phyloP scores from a whole-genome alignment of 2,797 vertebrate species.

The Rhynchonycteris naso region DNA sequence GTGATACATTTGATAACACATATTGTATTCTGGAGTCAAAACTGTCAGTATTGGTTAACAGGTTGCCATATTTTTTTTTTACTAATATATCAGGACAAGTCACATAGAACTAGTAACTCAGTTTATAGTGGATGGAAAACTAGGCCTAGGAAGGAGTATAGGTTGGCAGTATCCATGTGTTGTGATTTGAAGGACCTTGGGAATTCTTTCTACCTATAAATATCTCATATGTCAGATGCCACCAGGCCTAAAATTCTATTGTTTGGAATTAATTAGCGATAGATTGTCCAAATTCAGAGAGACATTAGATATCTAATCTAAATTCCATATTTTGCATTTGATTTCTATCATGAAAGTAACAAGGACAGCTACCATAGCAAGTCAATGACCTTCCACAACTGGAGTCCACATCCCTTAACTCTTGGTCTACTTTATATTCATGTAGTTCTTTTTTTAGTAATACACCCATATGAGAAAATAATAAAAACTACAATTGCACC shows the following conservation, averaged over 20 bases:
- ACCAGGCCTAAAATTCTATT: not conserved
- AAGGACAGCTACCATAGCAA: not conserved
- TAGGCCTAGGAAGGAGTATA: not conserved
- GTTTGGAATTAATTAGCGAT: conserved; percentile 9
- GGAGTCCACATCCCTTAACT: not conserved
- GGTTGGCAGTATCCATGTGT: not conserved
- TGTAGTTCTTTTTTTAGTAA: not conserved
- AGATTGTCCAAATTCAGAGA: conserved; percentile 12
- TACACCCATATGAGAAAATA: not conserved
- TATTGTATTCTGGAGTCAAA: conserved; percentile 24
- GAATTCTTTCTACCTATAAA: not conserved
- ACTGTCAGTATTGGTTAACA: not conserved
- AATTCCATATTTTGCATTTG: not conserved
- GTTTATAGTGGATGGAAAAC: not conserved
- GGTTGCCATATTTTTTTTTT: not conserved
- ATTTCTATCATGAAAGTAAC: not conserved
- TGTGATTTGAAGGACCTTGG: conserved; percentile 12
- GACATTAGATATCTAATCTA: not conserved
- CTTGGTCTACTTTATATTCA: not conserved
- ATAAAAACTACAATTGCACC: not conserved
- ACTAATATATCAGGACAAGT: not conserved
- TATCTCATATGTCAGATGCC: not conserved
- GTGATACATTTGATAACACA: not conserved
- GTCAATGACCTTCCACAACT: not conserved
- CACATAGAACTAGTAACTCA: not conserved